Base-by-base conservation (phyloP, 2,113 vertebrate genomes). In the Nicator chloris region DNA sequence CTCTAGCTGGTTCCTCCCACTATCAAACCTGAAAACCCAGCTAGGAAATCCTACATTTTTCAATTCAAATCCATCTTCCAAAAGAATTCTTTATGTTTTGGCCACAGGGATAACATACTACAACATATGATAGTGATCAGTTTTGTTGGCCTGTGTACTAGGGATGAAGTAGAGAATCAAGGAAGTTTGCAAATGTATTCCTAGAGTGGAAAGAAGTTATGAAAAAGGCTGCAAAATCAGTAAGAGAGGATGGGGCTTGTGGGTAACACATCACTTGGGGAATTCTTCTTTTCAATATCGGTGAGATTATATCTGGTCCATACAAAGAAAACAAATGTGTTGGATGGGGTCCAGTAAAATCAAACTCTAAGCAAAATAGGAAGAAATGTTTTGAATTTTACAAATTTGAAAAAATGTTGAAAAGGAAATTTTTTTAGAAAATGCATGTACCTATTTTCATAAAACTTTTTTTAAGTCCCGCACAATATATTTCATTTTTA, bases 351-450 rank as follows among this genome's bases (percentile, higher is more conserved):
- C 77, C 86, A 95, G 47, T 80, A 60, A 90, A 92, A 92, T 71
- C 44, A 71, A 82, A 51, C 27, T 44, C 60, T 68, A 88, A 2
- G 16, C 60, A 83, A 90, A 70, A 70, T 35, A 53, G 56, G 39
- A 72, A 77, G 44, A 93, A 91, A 63, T 68, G 22, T 35, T 96
- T 81, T 96, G 51, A 90, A 92, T 95, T 92, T 57, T 88, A 83
- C 27, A 61, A 35, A 88, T 93, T 92, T 93, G 47, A 86, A 78
- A 14, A 90, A 93, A 87, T 82, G 23, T 50, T 82, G 85, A 94
- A 88, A 11, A 31, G 50, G 69, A 30, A n/a, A 8, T 23, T 47
- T 86, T 91, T 88, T 78, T 13, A 80, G 71, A 63, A 86, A 54
- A 87, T 47, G 33, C 63, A 44, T 56, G 33, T 73, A 69, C 64